Percentiles rank a stretch among this genome's conserved stretches.
Evolutionary conservation across 2,797 vertebrate species (phyloP).

Genomic region (Clamator glandarius): DNA sequence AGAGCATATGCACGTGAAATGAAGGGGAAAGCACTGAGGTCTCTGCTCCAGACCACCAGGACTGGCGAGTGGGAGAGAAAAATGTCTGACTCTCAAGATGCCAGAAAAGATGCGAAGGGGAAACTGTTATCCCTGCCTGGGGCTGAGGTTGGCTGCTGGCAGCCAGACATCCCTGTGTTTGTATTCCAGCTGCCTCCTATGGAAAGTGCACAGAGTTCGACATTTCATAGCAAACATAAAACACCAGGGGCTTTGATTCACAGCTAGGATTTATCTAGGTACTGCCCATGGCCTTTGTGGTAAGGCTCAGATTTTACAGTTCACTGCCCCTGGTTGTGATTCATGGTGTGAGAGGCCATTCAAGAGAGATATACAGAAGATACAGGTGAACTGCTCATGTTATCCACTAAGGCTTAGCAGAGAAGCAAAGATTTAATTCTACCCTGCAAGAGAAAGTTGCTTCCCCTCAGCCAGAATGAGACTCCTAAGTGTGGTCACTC

Average conservation of each 20-base stretch:
- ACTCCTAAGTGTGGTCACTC: background rate
- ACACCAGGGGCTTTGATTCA: background rate
- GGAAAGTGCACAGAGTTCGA: background rate
- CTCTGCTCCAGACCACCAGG: slow-evolving; percentile 2
- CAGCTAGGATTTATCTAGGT: slow-evolving; percentile 20
- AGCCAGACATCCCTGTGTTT: background rate
- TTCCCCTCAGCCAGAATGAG: background rate
- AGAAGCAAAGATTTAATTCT: background rate
- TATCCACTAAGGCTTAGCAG: background rate
- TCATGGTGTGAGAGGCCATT: background rate
- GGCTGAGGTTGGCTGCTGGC: background rate
- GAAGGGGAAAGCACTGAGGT: background rate
- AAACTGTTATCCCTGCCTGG: background rate
- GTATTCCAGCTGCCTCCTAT: background rate
- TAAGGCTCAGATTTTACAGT: slow-evolving; percentile 20
- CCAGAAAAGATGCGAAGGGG: background rate
- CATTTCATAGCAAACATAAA: background rate
- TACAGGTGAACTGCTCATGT: background rate
- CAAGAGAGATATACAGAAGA: slow-evolving; percentile 45
- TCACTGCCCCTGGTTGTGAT: slow-evolving; percentile 9
- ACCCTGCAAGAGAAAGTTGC: background rate
- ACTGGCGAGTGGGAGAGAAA: background rate
- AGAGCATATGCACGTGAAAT: background rate
- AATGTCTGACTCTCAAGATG: background rate
- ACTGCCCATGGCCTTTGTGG: background rate